Conservation (phyloP, 1,140 invertebrate species). For the Ceratosolen solmsi region DNA sequence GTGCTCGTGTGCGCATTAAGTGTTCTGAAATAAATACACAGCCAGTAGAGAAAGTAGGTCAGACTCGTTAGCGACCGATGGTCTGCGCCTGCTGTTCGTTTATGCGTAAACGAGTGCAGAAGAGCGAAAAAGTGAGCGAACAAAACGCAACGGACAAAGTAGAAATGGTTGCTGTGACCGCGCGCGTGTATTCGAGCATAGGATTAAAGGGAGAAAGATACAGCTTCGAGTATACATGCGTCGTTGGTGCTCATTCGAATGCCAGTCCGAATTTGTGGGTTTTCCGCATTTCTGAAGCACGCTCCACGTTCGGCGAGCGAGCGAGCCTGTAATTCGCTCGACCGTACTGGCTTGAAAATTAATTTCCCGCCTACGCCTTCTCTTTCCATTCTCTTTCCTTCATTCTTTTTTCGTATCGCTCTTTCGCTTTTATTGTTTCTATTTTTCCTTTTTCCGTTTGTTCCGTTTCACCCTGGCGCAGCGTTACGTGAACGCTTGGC, state of each 20-base stretch:
- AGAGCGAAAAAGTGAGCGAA: background rate
- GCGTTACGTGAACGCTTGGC: slow-evolving; percentile 34
- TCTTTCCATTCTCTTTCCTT: slow-evolving; percentile 54
- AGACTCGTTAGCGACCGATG: slow-evolving; percentile 65
- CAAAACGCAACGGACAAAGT: background rate
- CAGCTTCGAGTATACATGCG: background rate
- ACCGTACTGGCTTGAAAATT: slow-evolving; percentile 46
- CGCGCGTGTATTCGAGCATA: background rate
- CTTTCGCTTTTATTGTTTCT: background rate
- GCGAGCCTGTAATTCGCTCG: slow-evolving; percentile 57
- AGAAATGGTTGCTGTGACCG: slow-evolving; percentile 25
- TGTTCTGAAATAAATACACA: slow-evolving; percentile 46
- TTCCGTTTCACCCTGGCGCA: background rate
- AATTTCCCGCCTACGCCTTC: slow-evolving; percentile 50
- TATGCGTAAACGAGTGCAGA: background rate
- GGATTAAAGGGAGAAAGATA: slow-evolving; percentile 8
- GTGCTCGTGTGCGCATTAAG: too few relatives aligned
- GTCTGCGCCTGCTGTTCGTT: slow-evolving; percentile 27
- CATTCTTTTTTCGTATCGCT: slow-evolving; percentile 38
- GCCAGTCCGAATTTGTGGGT: slow-evolving; percentile 44
- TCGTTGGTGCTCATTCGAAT: background rate
- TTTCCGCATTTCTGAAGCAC: slow-evolving; percentile 54
- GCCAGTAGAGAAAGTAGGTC: slow-evolving; percentile 61
- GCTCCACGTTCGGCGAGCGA: slow-evolving; percentile 52
- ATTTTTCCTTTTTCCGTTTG: slow-evolving; percentile 21